Conservation (phyloP, 2,888 invertebrate species). For the Camptogramma bilineatum region DNA sequence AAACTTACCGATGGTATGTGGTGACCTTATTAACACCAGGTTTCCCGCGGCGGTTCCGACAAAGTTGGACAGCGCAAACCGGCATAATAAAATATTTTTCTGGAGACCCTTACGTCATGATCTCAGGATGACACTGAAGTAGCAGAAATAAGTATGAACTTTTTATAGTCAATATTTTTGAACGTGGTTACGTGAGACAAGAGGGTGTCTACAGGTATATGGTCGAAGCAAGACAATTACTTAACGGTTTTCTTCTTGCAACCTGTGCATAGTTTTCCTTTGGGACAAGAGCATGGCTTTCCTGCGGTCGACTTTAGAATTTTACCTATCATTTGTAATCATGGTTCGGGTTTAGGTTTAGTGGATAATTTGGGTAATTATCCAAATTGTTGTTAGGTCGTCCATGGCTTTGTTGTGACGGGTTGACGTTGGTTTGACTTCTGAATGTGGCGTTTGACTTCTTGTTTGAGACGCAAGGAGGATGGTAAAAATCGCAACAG, state of each 20-base stretch:
- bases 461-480: neutral
- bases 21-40: no score
- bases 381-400: constrained; percentile 30
- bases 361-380: constrained; percentile 29
- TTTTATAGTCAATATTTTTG: no score
- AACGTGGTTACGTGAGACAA: no score
- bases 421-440: constrained; percentile 8
- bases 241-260: constrained; percentile 47
- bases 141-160: no score
- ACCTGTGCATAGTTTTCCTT: constrained; percentile 42
- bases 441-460: neutral
- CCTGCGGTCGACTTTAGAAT: constrained; percentile 41
- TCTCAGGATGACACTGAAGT: no score
- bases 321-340: constrained; percentile 45
- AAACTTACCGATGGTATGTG: no score
- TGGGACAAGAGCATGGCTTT: constrained; percentile 48
- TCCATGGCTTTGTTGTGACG: constrained; percentile 32
- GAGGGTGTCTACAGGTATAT: no score
- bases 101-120: no score
- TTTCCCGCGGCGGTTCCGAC: no score
- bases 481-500: neutral
- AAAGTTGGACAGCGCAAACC: no score
- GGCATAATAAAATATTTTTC: no score
- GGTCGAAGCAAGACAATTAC: constrained; percentile 53
- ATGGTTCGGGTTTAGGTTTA: constrained; percentile 20